Percentiles rank a stretch among this genome's conserved stretches.
These are phyloP conservation scores for Cheilosia grossa DNA, from an alignment of 2,888 invertebrate genomes.

Conservation along the genomic window DNA sequence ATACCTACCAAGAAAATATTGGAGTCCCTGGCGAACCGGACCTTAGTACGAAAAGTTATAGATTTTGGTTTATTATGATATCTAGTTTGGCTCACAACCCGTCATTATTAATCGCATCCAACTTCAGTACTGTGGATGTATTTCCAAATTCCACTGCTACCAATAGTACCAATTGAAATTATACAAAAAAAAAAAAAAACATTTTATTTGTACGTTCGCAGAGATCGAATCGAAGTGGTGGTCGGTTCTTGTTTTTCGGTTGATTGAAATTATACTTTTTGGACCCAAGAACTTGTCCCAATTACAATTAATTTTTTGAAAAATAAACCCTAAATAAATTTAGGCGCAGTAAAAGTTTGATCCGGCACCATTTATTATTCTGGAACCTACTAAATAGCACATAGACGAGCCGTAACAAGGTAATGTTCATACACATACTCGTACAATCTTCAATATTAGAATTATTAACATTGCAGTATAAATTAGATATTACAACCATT, in stretches of 20 bases:
- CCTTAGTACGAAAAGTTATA: no score
- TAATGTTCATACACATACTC: not conserved
- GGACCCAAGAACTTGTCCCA: not conserved
- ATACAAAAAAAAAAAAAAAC: not conserved
- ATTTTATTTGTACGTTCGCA: slow-evolving; percentile 19
- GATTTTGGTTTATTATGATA: no score
- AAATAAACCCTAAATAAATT: no score
- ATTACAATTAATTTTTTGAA: no score
- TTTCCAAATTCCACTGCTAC: not conserved
- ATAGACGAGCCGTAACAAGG: slow-evolving; percentile 1
- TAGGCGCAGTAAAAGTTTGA: no score
- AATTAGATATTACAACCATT: not conserved
- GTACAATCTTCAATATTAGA: not conserved
- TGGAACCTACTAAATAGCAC: not conserved
- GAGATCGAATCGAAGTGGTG: not conserved
- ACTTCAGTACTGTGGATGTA: slow-evolving; percentile 1
- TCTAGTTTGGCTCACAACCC: not conserved
- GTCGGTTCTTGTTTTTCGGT: slow-evolving; percentile 16
- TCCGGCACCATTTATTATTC: not conserved
- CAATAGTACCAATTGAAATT: not conserved
- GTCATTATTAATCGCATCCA: not conserved
- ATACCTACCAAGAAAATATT: no score
- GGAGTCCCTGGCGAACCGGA: no score
- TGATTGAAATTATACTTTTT: slow-evolving; percentile 16
- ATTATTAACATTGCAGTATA: not conserved